Percentiles rank a stretch among this genome's conserved stretches.
These are phyloP conservation scores for Terrapene triunguis DNA, from an alignment of 2,113 vertebrate species.

Conservation along the genomic window DNA sequence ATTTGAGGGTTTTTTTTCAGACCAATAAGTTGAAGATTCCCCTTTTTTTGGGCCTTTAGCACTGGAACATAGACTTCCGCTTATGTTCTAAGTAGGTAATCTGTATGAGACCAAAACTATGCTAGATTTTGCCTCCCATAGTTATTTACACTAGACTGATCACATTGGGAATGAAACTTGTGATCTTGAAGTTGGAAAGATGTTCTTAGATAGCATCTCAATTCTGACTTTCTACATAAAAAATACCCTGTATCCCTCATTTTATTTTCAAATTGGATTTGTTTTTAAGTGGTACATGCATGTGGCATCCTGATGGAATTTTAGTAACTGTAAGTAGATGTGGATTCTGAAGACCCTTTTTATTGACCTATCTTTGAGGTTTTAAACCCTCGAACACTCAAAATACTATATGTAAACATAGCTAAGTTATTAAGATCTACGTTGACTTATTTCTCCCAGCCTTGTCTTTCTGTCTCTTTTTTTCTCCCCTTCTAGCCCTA, in stretches of 20 bases:
- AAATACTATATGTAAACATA: not conserved
- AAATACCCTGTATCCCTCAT: not conserved
- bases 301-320: constrained; percentile 55
- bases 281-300: constrained; percentile 26
- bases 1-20: not conserved
- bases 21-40: constrained; percentile 1
- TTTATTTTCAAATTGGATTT: constrained; percentile 58
- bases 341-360: not conserved
- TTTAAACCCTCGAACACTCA: not conserved
- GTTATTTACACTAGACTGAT: constrained; percentile 56
- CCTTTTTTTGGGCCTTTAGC: not conserved
- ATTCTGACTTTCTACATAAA: constrained; percentile 28
- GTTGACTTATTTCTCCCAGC: not conserved
- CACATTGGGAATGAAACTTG: constrained; percentile 41
- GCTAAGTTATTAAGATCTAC: not conserved
- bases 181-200: constrained; percentile 28
- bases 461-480: not conserved
- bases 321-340: constrained; percentile 57
- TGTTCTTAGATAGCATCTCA: constrained; percentile 43
- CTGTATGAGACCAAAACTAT: not conserved
- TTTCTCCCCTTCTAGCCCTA: not conserved
- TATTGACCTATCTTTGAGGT: not conserved
- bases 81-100: rapidly evolving
- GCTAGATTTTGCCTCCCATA: constrained; percentile 25
- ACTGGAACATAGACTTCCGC: constrained; percentile 17